Conservation (phyloP, 2,113 vertebrate genomes). For the Laterallus jamaicensis region DNA sequence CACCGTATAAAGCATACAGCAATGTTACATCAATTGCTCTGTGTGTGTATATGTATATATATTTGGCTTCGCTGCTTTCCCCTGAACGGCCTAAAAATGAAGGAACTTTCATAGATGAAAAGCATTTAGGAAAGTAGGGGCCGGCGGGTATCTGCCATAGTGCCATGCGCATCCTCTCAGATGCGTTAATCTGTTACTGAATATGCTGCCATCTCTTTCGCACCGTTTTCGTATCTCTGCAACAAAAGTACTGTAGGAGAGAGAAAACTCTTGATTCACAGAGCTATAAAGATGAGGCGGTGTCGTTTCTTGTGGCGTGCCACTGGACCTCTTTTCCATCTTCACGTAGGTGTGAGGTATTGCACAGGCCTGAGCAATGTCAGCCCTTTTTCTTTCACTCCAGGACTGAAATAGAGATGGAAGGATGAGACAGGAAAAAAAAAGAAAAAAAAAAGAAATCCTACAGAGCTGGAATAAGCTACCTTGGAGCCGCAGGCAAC, state of each 20-base stretch:
- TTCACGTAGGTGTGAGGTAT: neutral
- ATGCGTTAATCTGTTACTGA: neutral
- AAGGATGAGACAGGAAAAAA: neutral
- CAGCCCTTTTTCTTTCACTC: constrained; percentile 9
- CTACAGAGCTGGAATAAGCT: neutral
- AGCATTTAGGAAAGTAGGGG: neutral
- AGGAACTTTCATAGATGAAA: neutral
- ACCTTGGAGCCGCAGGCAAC: neutral
- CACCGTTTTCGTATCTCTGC: neutral
- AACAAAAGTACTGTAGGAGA: neutral
- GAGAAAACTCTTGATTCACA: neutral
- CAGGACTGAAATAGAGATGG: neutral
- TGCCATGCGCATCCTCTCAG: accelerated
- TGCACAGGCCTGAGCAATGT: neutral
- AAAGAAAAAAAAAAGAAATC: neutral
- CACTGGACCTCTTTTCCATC: neutral
- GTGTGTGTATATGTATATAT: no score
- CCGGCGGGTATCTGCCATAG: neutral
- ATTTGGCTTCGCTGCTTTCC: neutral
- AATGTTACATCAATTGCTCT: neutral
- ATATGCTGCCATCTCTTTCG: neutral
- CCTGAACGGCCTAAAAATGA: neutral
- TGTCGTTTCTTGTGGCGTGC: neutral
- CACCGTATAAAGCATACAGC: accelerated
- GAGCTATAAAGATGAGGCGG: neutral